Evolutionary conservation across 2,888 invertebrate genomes (phyloP), one percentile per base, ranked within the genome.

Genomic region (Athripsodes cinereus): DNA sequence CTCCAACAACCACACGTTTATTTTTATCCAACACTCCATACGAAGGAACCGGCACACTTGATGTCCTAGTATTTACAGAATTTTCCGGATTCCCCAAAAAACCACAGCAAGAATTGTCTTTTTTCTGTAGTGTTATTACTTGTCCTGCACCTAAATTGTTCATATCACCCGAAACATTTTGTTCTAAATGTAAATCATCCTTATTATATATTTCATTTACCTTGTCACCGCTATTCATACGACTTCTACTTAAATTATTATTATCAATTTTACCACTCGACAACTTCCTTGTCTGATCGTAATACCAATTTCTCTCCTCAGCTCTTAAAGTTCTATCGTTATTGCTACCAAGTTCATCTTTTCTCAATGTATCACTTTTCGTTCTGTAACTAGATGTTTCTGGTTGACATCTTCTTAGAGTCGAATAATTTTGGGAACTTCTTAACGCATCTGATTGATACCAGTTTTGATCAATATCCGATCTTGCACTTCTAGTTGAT

Each of bases 21-120:
- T 68, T 70, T 53, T 70, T 70, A 31, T 68, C 69, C 66, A 75
- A 74, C 47, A 74, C 73, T 53, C 74, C 75, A 65, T 76, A 76
- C 3, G 74, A 73, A 19, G 72, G 74, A 53, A 74, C 71, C 68
- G 72, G 71, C 58, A 66, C 70, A 18, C 69, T 68, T 54, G 69
- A 69, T 49, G 69, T 55, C 11, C 64, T 40, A 18, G 46, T 57
- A 13, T 51, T 55, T 19, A 53, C 48, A 11, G 21, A 56, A 47
- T 21, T 21, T 8, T 61, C 63, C 13, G 56, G 22, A 26, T 57
- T 59, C 1, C 61, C 63, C 53, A 63, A 48, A 58, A 61, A 63
- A n/a, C 63, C 61, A 53, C 61, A 63, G 31, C 61, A 63, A 19
- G 55, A 49, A 48, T 63, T 61, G 53, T 63, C 63, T 26, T 55